phyloP scores from a whole-genome alignment of 2,797 vertebrate species.

The Lateolabrax maculatus region DNA sequence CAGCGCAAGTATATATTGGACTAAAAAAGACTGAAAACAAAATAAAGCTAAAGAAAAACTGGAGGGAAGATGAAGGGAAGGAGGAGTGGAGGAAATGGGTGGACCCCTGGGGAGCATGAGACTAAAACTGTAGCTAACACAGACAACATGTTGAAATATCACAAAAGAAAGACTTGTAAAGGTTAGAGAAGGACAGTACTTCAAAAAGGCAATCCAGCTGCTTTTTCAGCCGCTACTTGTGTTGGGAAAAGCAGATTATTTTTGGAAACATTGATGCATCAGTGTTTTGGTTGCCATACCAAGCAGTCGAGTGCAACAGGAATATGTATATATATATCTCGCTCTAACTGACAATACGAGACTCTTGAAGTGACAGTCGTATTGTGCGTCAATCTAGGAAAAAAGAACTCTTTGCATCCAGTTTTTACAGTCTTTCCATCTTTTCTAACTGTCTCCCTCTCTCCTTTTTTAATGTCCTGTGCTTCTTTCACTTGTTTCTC shows the following conservation, averaged over 20 bases:
- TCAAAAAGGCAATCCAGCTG: conserved; percentile 45
- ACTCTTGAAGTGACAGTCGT: conserved; percentile 41
- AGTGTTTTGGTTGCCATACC: conserved; percentile 41
- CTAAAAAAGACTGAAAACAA: too few species aligned
- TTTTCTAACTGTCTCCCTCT: conserved; percentile 9
- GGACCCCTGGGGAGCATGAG: conserved; percentile 40
- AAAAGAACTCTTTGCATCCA: conserved; percentile 19
- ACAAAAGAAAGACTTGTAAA: conserved; percentile 47
- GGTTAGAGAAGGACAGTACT: conserved; percentile 47
- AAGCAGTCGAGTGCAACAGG: conserved; percentile 43
- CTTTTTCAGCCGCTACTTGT: conserved; percentile 31
- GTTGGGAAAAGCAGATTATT: conserved; percentile 51
- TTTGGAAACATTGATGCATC: conserved; percentile 48
- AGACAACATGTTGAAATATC: conserved; percentile 54
- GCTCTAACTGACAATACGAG: conserved; percentile 53
- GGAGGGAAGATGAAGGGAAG: conserved; percentile 10
- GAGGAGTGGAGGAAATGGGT: conserved; percentile 15
- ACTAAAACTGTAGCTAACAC: conserved; percentile 51
- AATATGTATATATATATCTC: conserved; percentile 32
- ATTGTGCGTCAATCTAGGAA: conserved; percentile 44
- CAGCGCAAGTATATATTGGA: too few species aligned
- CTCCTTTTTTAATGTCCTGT: conserved; percentile 11
- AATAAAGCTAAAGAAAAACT: conserved; percentile 16
- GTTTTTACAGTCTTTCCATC: conserved; percentile 29
- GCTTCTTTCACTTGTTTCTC: conserved; percentile 12